Conservation (phyloP, 2,113 vertebrate genomes). For the Nipponia nippon region DNA sequence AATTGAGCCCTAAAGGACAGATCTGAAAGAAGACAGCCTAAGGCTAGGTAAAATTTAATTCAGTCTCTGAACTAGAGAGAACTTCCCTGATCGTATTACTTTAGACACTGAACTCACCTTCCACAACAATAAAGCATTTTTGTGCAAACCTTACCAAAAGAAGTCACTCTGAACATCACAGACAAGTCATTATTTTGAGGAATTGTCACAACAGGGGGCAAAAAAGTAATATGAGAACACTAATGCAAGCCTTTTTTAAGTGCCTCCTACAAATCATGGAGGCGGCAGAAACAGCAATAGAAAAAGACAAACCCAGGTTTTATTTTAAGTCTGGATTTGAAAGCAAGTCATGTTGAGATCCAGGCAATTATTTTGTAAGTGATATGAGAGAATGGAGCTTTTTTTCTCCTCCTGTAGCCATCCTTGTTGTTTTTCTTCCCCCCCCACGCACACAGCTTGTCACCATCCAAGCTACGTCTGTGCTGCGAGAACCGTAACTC, state of each 20-base stretch:
- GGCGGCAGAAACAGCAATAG: neutral
- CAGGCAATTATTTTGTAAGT: neutral
- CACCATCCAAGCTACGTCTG: neutral
- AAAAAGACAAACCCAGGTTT: neutral
- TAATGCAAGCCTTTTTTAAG: neutral
- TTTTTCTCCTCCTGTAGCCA: neutral
- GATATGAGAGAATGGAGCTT: neutral
- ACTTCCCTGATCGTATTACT: neutral
- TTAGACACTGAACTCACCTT: neutral
- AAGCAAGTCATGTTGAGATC: neutral
- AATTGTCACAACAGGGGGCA: neutral
- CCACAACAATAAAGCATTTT: neutral
- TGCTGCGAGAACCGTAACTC: rapidly evolving
- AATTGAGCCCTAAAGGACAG: neutral
- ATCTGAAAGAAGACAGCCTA: neutral
- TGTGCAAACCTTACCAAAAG: neutral
- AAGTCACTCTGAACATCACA: neutral
- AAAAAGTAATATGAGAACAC: neutral
- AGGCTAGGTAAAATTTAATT: neutral
- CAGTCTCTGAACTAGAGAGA: neutral
- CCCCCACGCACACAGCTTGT: rapidly evolving
- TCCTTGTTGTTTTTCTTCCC: neutral
- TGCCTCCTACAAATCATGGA: neutral
- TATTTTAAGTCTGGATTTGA: neutral
- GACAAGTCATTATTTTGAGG: neutral